Evolutionary conservation across 2,888 invertebrate species (phyloP).

Genomic region (Meiosimyza platycephala): DNA sequence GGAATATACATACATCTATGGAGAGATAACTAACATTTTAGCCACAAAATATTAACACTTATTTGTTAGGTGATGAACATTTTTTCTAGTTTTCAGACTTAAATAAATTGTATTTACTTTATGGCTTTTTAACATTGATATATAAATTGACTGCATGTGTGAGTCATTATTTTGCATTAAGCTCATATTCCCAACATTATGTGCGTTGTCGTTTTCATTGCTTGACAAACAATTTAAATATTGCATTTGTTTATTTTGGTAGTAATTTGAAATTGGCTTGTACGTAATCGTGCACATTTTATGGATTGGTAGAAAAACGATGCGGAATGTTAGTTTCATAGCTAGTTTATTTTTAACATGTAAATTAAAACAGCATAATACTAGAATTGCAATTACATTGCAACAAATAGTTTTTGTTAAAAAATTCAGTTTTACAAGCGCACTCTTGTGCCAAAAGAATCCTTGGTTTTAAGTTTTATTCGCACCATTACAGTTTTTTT

Average conservation of each 20-base stretch:
- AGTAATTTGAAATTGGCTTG: not conserved
- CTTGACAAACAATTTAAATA: not conserved
- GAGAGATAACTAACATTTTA: too few species aligned
- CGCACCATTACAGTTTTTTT: too few species aligned
- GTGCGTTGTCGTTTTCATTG: not conserved
- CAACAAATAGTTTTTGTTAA: too few species aligned
- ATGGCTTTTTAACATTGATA: not conserved
- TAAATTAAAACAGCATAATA: not conserved
- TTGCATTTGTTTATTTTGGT: constrained; percentile 1
- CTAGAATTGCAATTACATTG: too few species aligned
- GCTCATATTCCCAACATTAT: not conserved
- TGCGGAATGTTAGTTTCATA: not conserved
- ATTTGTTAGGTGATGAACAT: too few species aligned
- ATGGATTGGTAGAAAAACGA: not conserved
- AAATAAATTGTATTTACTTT: not conserved
- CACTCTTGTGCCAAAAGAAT: too few species aligned
- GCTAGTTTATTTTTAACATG: not conserved
- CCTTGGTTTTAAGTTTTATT: too few species aligned
- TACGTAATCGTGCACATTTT: not conserved
- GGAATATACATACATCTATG: too few species aligned
- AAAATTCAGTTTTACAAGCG: too few species aligned
- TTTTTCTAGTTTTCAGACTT: too few species aligned
- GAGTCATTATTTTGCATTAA: not conserved
- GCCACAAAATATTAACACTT: too few species aligned
- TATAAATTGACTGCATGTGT: not conserved